phyloP scores from a whole-genome alignment of 2,888 invertebrate genomes.

The Platypus cylindrus region DNA sequence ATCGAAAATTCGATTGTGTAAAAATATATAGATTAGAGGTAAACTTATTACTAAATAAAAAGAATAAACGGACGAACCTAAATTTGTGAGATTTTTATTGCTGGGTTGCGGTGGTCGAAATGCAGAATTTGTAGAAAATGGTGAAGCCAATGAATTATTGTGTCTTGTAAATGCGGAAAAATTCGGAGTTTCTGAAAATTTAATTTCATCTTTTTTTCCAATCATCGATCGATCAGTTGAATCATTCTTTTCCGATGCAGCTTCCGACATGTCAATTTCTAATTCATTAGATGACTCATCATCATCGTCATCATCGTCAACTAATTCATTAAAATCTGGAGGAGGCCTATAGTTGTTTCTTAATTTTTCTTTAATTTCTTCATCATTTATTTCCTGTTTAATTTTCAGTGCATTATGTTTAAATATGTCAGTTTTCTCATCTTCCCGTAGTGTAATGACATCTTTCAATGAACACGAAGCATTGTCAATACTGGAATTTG shows the following conservation, averaged over 20 bases:
- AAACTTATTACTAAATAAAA: not conserved
- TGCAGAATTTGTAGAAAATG: constrained; percentile 62
- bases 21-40: no score
- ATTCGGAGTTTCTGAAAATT: constrained; percentile 23
- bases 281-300: constrained; percentile 67
- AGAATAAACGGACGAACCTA: constrained; percentile 10
- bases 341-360: no score
- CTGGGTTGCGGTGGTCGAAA: constrained; percentile 53
- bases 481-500: constrained; percentile 42
- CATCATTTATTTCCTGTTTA: constrained; percentile 24
- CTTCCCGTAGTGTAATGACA: constrained; percentile 40
- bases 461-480: constrained; percentile 57
- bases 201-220: constrained; percentile 22
- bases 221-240: constrained; percentile 40
- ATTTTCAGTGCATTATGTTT: constrained; percentile 21
- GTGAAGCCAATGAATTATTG: constrained; percentile 34
- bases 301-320: no score
- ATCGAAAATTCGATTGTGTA: no score
- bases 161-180: constrained; percentile 30
- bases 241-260: constrained; percentile 51
- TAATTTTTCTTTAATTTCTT: constrained; percentile 40
- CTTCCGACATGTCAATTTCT: constrained; percentile 67
- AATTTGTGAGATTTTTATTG: constrained; percentile 25
- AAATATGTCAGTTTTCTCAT: constrained; percentile 20
- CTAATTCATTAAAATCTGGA: constrained; percentile 62